A percentile compares a stretch with the other conserved stretches of the same genome.
Conservation (phyloP, 2,113 vertebrate species). For the Eretmodus cyanostictus region DNA sequence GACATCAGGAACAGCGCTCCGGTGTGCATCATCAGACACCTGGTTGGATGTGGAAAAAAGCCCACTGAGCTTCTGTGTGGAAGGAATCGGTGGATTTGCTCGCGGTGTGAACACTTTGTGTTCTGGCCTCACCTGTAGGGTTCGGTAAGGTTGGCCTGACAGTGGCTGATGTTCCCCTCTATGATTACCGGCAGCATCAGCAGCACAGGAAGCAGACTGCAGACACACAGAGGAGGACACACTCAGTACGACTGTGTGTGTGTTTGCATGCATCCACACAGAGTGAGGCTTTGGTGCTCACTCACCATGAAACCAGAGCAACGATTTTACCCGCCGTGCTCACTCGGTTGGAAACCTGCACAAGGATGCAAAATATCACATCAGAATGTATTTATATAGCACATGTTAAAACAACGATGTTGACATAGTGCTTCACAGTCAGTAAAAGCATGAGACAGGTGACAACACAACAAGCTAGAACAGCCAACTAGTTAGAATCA, state of each 20-base stretch:
- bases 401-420: accelerated
- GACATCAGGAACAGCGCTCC: conserved; percentile 47
- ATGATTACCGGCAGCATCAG: conserved; percentile 81
- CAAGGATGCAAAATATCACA: not conserved
- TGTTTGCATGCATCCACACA: not conserved
- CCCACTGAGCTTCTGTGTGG: not conserved
- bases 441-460: accelerated
- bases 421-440: not conserved
- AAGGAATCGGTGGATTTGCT: accelerated
- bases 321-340: conserved; percentile 27
- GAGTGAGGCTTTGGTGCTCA: not conserved
- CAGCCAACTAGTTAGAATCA: not conserved
- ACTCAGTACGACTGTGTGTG: accelerated
- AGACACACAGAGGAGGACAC: not conserved
- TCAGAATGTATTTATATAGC: not conserved
- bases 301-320: conserved; percentile 59
- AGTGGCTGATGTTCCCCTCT: conserved; percentile 71
- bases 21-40: conserved; percentile 80
- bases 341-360: conserved; percentile 61
- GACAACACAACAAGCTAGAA: not conserved
- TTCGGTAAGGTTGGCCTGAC: conserved; percentile 79
- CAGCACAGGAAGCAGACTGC: conserved; percentile 77
- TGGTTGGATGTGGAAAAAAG: conserved; percentile 4
- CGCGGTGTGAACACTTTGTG: not conserved
- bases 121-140: conserved; percentile 74